Conservation (phyloP, 2,888 invertebrate species). For the Herminia tarsipennalis region DNA sequence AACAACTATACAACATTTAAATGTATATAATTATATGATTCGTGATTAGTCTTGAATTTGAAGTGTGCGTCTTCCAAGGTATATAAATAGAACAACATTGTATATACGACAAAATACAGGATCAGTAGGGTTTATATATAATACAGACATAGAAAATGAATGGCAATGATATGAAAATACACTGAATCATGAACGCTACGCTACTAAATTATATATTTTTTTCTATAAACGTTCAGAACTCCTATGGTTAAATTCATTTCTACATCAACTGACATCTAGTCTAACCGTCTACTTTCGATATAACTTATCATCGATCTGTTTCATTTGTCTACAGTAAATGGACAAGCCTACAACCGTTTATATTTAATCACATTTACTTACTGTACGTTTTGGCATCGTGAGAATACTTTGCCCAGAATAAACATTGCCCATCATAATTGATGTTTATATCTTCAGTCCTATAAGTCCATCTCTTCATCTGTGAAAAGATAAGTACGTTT, state of each 20-base stretch:
- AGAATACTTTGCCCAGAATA: conserved; percentile 54
- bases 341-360: conserved; percentile 80
- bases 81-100: conserved; percentile 51
- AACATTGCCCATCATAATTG: conserved; percentile 43
- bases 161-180: conserved; percentile 48
- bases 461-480: conserved; percentile 73
- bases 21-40: conserved; percentile 67
- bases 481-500: conserved; percentile 42
- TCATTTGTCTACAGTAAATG: conserved; percentile 78
- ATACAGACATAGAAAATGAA: conserved; percentile 44
- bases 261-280: conserved; percentile 64
- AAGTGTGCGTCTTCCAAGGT: conserved; percentile 71
- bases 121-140: conserved; percentile 33
- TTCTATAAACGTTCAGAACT: conserved; percentile 52
- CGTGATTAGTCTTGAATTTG: conserved; percentile 79
- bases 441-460: conserved; percentile 52
- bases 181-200: conserved; percentile 41
- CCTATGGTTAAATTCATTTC: conserved; percentile 69
- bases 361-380: conserved; percentile 69
- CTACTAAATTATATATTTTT: conserved; percentile 19
- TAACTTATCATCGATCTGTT: conserved; percentile 60
- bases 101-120: conserved; percentile 43
- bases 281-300: conserved; percentile 50
- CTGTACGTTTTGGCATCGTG: conserved; percentile 74
- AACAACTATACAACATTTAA: conserved; percentile 74